Evolutionary conservation across 2,113 vertebrate genomes (phyloP).

Genomic region (Donacobius atricapilla): DNA sequence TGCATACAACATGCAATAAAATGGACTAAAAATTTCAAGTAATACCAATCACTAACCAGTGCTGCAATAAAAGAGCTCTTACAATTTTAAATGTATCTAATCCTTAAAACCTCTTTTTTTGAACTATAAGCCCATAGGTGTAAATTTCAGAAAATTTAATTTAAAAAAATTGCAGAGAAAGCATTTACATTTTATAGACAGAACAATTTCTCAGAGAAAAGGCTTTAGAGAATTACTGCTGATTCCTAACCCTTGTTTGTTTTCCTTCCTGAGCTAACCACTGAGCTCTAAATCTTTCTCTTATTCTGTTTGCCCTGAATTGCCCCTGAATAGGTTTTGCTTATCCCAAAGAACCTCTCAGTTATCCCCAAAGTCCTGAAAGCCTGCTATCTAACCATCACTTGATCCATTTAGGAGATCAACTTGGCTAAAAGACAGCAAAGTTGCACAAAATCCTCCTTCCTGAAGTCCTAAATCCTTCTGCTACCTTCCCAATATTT

Average conservation of each 20-base stretch:
- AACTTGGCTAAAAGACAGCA: background rate
- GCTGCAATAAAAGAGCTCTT: background rate
- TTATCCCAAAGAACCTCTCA: background rate
- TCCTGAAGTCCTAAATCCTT: background rate
- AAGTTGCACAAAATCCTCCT: background rate
- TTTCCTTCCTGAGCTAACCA: background rate
- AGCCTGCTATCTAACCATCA: background rate
- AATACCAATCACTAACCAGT: background rate
- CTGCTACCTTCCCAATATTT: background rate
- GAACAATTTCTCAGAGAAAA: background rate
- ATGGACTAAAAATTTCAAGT: background rate
- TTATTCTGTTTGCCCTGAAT: background rate
- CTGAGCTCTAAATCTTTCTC: background rate
- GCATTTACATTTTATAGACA: background rate
- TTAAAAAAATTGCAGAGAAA: background rate
- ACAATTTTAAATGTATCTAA: background rate
- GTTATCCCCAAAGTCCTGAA: background rate
- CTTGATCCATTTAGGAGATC: background rate
- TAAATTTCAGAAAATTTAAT: background rate
- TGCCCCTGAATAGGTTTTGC: background rate
- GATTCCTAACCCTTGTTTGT: background rate
- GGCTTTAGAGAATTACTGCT: background rate
- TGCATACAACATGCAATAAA: fast-evolving
- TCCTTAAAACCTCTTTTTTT: background rate
- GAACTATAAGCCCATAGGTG: background rate